These are phyloP conservation scores for Zosterops hypoxanthus DNA, from an alignment of 2,113 vertebrate species.

Conservation along the genomic window DNA sequence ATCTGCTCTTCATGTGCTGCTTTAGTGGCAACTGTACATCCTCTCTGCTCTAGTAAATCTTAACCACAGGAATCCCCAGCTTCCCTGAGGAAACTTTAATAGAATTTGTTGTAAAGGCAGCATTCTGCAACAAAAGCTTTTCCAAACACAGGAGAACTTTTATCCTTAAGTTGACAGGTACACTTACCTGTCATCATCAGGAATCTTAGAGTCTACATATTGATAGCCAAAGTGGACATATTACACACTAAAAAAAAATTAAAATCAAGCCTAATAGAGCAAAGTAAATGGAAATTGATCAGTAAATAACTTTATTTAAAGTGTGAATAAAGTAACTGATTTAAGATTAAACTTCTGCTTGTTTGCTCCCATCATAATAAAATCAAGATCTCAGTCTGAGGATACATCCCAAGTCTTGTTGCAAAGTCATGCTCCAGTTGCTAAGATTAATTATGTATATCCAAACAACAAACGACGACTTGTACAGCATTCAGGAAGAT, in stretches of 20 bases:
- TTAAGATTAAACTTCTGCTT: background rate
- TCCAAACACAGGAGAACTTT: background rate
- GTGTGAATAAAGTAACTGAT: background rate
- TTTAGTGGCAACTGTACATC: background rate
- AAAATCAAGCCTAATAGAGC: background rate
- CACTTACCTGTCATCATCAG: background rate
- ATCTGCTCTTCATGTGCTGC: background rate
- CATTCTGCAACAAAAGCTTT: background rate
- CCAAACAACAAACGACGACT: background rate
- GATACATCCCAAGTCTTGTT: background rate
- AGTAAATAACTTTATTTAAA: background rate
- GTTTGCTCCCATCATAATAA: background rate
- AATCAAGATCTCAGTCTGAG: background rate
- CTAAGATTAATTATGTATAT: background rate
- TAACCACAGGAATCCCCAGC: background rate
- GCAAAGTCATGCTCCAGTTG: background rate
- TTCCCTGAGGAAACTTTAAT: background rate
- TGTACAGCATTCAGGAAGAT: background rate
- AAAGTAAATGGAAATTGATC: background rate
- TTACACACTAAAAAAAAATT: background rate
- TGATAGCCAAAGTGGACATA: background rate
- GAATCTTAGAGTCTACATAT: background rate
- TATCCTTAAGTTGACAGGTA: background rate
- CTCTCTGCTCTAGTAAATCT: background rate
- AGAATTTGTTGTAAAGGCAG: rapidly evolving